phyloP scores from a whole-genome alignment of 2,888 invertebrate genomes.

The Thymelicus lineola region DNA sequence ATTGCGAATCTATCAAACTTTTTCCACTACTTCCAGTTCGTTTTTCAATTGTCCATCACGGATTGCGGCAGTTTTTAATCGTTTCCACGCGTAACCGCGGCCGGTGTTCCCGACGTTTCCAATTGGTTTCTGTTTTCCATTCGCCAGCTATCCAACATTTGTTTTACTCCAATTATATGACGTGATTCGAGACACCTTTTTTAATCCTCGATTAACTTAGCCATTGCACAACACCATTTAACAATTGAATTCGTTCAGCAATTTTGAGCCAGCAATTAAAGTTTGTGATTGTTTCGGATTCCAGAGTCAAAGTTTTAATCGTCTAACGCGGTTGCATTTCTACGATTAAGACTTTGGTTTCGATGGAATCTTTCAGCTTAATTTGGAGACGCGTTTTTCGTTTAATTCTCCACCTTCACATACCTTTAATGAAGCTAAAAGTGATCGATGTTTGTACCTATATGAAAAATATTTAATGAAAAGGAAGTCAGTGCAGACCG shows the following conservation, averaged over 20 bases:
- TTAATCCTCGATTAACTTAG: slow-evolving; percentile 10
- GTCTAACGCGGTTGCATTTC: not conserved
- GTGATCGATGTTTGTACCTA: no score
- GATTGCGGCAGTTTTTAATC: slow-evolving; percentile 37
- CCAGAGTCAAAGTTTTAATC: not conserved
- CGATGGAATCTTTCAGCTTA: no score
- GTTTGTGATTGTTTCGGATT: not conserved
- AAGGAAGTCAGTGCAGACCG: no score
- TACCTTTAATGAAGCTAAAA: no score
- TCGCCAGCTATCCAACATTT: slow-evolving; percentile 23
- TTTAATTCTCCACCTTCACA: no score
- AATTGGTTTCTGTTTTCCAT: slow-evolving; percentile 35
- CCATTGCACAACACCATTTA: not conserved
- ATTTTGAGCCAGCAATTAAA: not conserved
- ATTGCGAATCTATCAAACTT: slow-evolving; percentile 17
- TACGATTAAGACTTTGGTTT: no score
- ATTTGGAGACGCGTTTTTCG: no score
- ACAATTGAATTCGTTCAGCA: not conserved
- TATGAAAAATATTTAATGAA: no score
- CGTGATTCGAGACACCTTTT: slow-evolving; percentile 16
- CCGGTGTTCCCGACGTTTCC: slow-evolving; percentile 30
- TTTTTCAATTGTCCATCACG: slow-evolving; percentile 37
- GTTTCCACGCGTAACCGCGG: slow-evolving; percentile 35
- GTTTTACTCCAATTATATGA: slow-evolving; percentile 23
- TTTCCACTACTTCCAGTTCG: slow-evolving; percentile 18